phyloP scores from a whole-genome alignment of 2,888 invertebrate species.

The Pachliopta kotzebuea region DNA sequence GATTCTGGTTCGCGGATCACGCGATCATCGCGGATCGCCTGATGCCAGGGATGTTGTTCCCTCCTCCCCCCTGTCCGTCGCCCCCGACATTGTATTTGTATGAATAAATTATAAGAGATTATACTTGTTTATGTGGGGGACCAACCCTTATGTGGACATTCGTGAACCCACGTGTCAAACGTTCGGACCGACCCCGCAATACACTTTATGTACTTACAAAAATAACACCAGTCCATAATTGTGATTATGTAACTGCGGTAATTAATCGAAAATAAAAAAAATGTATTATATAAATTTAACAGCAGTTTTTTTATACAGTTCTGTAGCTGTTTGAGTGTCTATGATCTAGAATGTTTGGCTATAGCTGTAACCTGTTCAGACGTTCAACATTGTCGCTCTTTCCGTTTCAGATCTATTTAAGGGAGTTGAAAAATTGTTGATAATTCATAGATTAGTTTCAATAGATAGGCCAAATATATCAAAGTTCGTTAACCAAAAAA shows the following conservation, averaged over 20 bases:
- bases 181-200: not conserved
- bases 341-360: too few relatives aligned
- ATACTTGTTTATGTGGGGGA: constrained; percentile 24
- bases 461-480: too few relatives aligned
- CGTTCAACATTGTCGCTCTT: too few relatives aligned
- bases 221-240: not conserved
- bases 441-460: too few relatives aligned
- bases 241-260: not conserved
- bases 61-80: constrained; percentile 19
- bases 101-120: constrained; percentile 35
- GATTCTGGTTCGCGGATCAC: constrained; percentile 23
- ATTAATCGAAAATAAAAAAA: not conserved
- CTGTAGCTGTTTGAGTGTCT: too few relatives aligned
- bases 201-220: constrained; percentile 1
- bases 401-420: too few relatives aligned
- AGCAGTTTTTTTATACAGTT: not conserved
- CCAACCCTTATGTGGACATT: constrained; percentile 9
- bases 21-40: constrained; percentile 24
- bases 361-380: not conserved
- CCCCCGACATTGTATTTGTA: constrained; percentile 27
- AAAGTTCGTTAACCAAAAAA: too few relatives aligned
- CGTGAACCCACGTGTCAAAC: not conserved
- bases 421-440: too few relatives aligned
- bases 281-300: not conserved
- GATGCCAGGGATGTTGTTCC: constrained; percentile 27